Conservation (phyloP, 2,113 vertebrate species). For the Eolophus roseicapilla region DNA sequence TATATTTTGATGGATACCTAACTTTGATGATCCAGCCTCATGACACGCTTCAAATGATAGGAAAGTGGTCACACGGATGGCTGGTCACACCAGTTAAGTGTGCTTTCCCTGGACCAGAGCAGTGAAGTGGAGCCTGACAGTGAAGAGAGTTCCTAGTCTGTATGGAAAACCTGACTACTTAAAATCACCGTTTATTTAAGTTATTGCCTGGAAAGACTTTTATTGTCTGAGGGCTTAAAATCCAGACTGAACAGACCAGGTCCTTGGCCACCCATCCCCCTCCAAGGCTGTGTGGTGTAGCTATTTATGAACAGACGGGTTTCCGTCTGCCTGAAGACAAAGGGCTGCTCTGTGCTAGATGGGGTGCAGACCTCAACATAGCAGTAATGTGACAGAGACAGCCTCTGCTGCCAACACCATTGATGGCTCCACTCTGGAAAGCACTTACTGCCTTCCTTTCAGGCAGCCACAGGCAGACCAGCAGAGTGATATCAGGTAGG, state of each 20-base stretch:
- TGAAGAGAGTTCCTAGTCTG: neutral
- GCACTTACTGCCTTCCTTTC: too few relatives aligned
- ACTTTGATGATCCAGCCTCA: neutral
- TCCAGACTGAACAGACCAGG: neutral
- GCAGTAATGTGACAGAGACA: rapidly evolving
- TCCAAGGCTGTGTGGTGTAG: neutral
- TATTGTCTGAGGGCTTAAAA: neutral
- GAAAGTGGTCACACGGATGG: rapidly evolving
- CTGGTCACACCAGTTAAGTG: neutral
- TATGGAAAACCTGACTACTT: neutral
- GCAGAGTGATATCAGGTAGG: neutral
- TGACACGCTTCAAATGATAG: neutral
- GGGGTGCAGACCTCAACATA: neutral
- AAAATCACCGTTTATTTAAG: neutral
- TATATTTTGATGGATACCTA: neutral
- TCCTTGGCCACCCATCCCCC: neutral
- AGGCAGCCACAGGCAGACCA: neutral
- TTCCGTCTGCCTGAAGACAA: neutral
- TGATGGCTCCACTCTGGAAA: rapidly evolving
- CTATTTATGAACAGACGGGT: neutral
- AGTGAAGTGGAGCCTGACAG: neutral
- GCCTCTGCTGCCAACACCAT: rapidly evolving
- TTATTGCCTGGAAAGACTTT: neutral
- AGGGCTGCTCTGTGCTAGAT: neutral
- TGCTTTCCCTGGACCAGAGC: neutral